These are phyloP conservation scores for Horisme vitalbata DNA, from an alignment of 2,888 invertebrate genomes.

Conservation along the genomic window DNA sequence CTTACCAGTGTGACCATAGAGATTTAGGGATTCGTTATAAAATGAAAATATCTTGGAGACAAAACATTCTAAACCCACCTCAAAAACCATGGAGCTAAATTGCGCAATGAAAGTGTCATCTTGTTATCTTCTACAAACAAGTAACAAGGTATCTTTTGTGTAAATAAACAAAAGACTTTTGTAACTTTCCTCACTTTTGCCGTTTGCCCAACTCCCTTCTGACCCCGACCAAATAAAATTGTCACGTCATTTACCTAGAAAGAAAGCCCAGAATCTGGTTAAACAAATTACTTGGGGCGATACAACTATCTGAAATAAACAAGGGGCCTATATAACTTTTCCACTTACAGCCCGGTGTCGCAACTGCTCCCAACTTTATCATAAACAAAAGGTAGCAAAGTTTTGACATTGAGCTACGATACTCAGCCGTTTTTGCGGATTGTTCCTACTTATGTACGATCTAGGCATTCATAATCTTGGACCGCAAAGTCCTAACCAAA, in stretches of 20 bases:
- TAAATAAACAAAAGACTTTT: slow-evolving; percentile 21
- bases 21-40: too few relatives aligned
- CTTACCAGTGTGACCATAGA: too few relatives aligned
- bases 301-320: slow-evolving; percentile 48
- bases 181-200: slow-evolving; percentile 10
- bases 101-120: slow-evolving; percentile 10
- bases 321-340: slow-evolving; percentile 52
- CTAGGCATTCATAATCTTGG: slow-evolving; percentile 41
- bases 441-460: slow-evolving; percentile 10
- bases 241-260: slow-evolving; percentile 24
- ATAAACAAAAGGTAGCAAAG: slow-evolving; percentile 58
- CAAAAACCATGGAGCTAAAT: neutral
- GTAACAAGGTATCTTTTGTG: slow-evolving; percentile 15
- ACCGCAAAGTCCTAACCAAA: slow-evolving; percentile 30
- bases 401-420: slow-evolving; percentile 49
- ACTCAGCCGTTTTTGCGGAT: slow-evolving; percentile 43
- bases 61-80: neutral
- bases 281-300: slow-evolving; percentile 43
- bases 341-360: slow-evolving; percentile 54
- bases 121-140: slow-evolving; percentile 14
- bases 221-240: slow-evolving; percentile 25
- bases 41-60: neutral
- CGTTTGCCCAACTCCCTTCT: slow-evolving; percentile 11
- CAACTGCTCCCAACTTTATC: slow-evolving; percentile 53
- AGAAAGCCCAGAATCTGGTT: slow-evolving; percentile 37